Evolutionary conservation across 1,140 invertebrate genomes (phyloP).

Genomic region (Temnothorax nylanderi): DNA sequence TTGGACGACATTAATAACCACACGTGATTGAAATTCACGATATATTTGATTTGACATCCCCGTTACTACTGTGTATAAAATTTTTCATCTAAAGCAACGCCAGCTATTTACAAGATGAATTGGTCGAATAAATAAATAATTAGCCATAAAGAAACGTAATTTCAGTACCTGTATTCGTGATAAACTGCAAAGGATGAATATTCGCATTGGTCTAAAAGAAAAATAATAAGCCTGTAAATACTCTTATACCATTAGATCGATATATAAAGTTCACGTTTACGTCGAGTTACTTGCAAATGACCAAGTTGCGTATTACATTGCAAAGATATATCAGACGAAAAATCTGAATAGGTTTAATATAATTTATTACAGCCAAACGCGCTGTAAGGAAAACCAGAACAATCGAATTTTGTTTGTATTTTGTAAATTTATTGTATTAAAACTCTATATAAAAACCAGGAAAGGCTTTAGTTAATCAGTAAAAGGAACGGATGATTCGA

Average conservation of each 20-base stretch:
- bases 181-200: slow-evolving; percentile 45
- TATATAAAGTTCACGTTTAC: slow-evolving; percentile 54
- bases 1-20: slow-evolving; percentile 57
- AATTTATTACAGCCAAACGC: slow-evolving; percentile 13
- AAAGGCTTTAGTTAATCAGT: slow-evolving; percentile 47
- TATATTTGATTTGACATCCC: slow-evolving; percentile 30
- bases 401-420: slow-evolving; percentile 26
- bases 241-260: slow-evolving; percentile 31
- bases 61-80: slow-evolving; percentile 23
- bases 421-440: slow-evolving; percentile 46
- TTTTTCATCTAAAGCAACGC: slow-evolving; percentile 30
- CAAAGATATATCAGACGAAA: slow-evolving; percentile 18
- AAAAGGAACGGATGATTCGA: slow-evolving; percentile 34
- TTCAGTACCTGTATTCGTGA: slow-evolving; percentile 48
- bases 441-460: slow-evolving; percentile 51
- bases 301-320: slow-evolving; percentile 41
- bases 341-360: slow-evolving; percentile 3
- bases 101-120: not conserved
- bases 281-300: slow-evolving; percentile 40
- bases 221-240: slow-evolving; percentile 62
- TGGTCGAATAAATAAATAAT: slow-evolving; percentile 44
- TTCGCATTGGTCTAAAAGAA: slow-evolving; percentile 40
- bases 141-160: slow-evolving; percentile 45
- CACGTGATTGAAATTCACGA: slow-evolving; percentile 27
- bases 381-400: slow-evolving; percentile 16